Base-by-base conservation (phyloP, 2,113 vertebrate species). In the Microcebus murinus region DNA sequence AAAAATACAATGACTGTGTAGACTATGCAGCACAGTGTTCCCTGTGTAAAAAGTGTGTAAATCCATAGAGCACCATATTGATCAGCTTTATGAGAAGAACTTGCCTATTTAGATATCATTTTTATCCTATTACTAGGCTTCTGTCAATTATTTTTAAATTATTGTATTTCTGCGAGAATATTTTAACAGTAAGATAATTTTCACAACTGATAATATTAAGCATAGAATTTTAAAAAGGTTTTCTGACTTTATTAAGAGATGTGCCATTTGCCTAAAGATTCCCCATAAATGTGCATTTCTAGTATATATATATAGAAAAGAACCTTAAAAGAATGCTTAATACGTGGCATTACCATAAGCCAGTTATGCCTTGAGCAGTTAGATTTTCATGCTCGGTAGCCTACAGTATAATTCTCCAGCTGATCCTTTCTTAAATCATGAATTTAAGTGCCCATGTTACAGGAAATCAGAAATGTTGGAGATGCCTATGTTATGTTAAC, bases 181-280 rank as follows among this genome's bases (percentile, higher is more conserved):
- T 96, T 91, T 94, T 94, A 96, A 90, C 6, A 45, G 6, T 82
- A 80, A 79, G 70, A 59, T 88, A 77, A 59, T 90, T 96, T 96
- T 82, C 73, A 86, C 81, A 82, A 25, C 88, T 90, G 57, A 61
- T 96, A 48, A 36, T 93, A 71, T 87, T 91, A 91, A 68, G 55
- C 80, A 42, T 48, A 87, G 21, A 31, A 59, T 70, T 96, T 94
- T 95, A 29, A 48, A 71, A 90, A 84, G 21, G 39, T 92, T 96
- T 95, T 80, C 50, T 79, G 61, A 87, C 92, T 91, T 90, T 90
- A n/a, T 70, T 87, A 73, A 93, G 48, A 94, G n/a, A 12, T 52
- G 2, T 73, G 25, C 71, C 87, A 48, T 12, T 91, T 88, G 42
- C 48, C 67, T 81, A 82, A 61, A 90, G 73, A 31, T 67, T 95